Conservation (phyloP, 2,888 invertebrate species). For the Opisthograptis luteolata region DNA sequence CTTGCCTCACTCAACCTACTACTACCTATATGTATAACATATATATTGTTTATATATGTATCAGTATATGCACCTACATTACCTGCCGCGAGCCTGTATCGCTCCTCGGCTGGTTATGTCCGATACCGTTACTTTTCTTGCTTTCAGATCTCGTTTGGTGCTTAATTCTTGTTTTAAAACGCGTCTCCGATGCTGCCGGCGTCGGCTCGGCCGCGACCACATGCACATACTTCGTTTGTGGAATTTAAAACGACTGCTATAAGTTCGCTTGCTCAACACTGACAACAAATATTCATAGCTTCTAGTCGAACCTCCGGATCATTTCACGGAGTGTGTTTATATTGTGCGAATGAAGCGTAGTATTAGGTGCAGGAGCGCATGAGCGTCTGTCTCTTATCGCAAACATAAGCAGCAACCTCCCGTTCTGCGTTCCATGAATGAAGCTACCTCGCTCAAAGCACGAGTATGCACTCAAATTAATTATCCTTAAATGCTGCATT, state of each 20-base stretch:
- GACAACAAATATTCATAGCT: too few species aligned
- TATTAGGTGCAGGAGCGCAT: too few species aligned
- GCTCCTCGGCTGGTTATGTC: conserved; percentile 50
- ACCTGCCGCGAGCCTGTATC: conserved; percentile 29
- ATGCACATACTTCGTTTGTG: not conserved
- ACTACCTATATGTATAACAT: too few species aligned
- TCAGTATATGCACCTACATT: conserved; percentile 20
- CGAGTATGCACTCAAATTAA: too few species aligned
- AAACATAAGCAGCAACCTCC: too few species aligned
- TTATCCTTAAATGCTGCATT: too few species aligned
- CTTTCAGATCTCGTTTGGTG: conserved; percentile 61
- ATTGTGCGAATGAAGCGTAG: too few species aligned
- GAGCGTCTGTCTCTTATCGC: too few species aligned
- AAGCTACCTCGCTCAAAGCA: too few species aligned
- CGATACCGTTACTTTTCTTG: conserved; percentile 63
- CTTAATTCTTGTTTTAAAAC: conserved; percentile 56
- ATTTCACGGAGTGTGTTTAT: too few species aligned
- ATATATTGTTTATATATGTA: conserved; percentile 29
- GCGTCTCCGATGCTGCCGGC: conserved; percentile 7
- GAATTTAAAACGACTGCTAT: not conserved
- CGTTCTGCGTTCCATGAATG: too few species aligned
- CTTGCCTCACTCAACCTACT: too few species aligned
- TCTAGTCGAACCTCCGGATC: not conserved
- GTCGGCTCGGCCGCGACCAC: not conserved
- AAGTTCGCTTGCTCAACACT: not conserved